Percentiles rank a stretch among this genome's conserved stretches.
These are phyloP conservation scores for Ectropis grisescens DNA, from an alignment of 1,140 invertebrate species.

Conservation along the genomic window DNA sequence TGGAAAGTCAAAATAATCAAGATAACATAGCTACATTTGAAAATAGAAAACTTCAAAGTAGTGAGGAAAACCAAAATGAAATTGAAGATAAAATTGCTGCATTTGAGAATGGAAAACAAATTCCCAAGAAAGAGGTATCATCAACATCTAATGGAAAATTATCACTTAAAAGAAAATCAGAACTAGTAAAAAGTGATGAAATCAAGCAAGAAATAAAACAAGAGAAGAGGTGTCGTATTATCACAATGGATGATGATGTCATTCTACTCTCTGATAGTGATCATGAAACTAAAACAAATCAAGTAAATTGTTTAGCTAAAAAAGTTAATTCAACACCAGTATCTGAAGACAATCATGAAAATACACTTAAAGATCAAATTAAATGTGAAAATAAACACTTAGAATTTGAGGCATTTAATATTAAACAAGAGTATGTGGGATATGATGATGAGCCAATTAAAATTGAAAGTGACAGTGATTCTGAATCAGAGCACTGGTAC, in stretches of 20 bases:
- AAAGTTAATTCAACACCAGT: conserved; percentile 28
- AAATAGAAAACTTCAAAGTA: conserved; percentile 34
- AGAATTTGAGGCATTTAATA: conserved; percentile 45
- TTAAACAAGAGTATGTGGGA: conserved; percentile 50
- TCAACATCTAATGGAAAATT: neutral
- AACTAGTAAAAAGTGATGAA: conserved; percentile 5
- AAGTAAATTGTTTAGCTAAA: conserved; percentile 13
- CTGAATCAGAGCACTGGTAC: conserved; percentile 46
- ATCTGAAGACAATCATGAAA: conserved; percentile 12
- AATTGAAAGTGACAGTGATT: conserved; percentile 52
- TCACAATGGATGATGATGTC: conserved; percentile 12
- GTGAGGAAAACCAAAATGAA: conserved; percentile 25
- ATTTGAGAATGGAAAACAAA: conserved; percentile 6
- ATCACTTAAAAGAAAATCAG: conserved; percentile 9
- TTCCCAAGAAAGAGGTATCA: no score
- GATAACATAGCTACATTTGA: conserved; percentile 13
- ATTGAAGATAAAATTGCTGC: conserved; percentile 19
- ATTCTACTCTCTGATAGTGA: conserved; percentile 29
- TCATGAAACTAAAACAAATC: conserved; percentile 13
- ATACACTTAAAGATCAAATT: conserved; percentile 11
- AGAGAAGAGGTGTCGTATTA: conserved; percentile 2
- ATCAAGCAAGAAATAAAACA: conserved; percentile 2
- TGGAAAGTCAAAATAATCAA: no score
- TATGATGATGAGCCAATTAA: conserved; percentile 44
- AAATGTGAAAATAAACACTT: conserved; percentile 39